Evolutionary conservation across 2,888 invertebrate genomes (phyloP), one percentile per base, ranked within the genome.

Genomic region (Drosophila kanekoi): DNA sequence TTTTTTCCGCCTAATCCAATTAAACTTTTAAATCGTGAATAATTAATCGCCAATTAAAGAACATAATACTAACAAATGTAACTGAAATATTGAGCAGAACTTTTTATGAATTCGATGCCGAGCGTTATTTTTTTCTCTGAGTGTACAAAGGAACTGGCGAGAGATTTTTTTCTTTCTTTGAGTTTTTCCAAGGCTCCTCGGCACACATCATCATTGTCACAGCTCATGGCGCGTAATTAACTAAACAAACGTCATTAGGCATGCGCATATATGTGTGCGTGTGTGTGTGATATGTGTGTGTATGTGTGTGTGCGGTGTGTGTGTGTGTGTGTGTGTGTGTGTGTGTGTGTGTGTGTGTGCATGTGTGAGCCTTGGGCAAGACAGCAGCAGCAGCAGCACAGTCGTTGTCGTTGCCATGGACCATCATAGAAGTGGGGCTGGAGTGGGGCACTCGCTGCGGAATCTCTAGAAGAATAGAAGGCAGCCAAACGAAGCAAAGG

Each of bases 241-340:
- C 89, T 90, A 88, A 89, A 88, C 89, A 89, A 89, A 90, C 86
- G 90, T 89, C 90, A 90, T 89, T 87, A 90, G 85, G 87, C 78
- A 76, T 76, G 83, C 79, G 89, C 80, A 74, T 77, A 64, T 71
- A 53, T 77, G 67, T 68, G 57, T 60, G 56, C 58, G 35, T 38
- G 59, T 33, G 33, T 43, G 56, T 60, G 35, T 38, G 59, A 23
- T 43, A 14, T 35, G 14, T 44, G 8, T 54, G 37, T 57, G 40
- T 43, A 47, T 18, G 10, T 48, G 18, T 20, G 20, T 16, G 11
- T 48, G 18, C 5, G 20, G 18, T 18, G 18, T 18, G 2, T 18
- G 18, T 18, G 18, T 18, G 48, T 20, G 45, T 38, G 20, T 33
- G 14, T 44, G 48, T 43, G 16, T n/a, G 38, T 48, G 44, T 51